These are phyloP conservation scores for Mythimna lalbum DNA, from an alignment of 2,888 invertebrate species.

Conservation along the genomic window DNA sequence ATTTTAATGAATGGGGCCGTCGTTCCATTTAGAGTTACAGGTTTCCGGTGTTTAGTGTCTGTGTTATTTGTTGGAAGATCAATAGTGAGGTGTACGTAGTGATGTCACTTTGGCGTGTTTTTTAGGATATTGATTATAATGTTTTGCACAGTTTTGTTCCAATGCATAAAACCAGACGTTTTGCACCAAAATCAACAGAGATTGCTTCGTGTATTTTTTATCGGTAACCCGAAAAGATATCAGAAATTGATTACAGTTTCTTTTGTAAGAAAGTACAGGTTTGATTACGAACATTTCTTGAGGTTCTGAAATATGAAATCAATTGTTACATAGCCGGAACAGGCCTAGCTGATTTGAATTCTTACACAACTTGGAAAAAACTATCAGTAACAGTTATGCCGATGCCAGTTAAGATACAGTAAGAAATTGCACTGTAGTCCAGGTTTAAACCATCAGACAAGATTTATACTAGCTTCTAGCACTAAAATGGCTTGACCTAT, in stretches of 20 bases:
- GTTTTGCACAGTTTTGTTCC: slow-evolving; percentile 22
- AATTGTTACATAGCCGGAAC: slow-evolving; percentile 2
- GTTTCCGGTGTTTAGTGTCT: slow-evolving; percentile 70
- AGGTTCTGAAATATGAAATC: neutral
- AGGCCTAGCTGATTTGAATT: neutral
- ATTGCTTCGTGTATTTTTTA: slow-evolving; percentile 37
- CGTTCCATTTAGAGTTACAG: slow-evolving; percentile 57
- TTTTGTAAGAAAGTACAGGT: neutral
- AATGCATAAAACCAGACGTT: slow-evolving; percentile 14
- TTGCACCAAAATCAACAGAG: slow-evolving; percentile 24
- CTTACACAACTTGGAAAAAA: slow-evolving; percentile 23
- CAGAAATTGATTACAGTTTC: slow-evolving; percentile 15
- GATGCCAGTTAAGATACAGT: neutral
- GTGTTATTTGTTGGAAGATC: slow-evolving; percentile 72
- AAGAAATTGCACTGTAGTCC: neutral
- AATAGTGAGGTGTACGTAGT: slow-evolving; percentile 76
- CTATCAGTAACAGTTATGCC: neutral
- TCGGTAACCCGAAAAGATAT: slow-evolving; percentile 41
- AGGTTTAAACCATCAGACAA: neutral
- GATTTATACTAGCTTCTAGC: slow-evolving; percentile 9
- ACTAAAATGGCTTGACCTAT: slow-evolving; percentile 50
- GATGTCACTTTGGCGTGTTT: slow-evolving; percentile 74
- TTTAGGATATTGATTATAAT: slow-evolving; percentile 36
- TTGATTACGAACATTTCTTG: neutral
- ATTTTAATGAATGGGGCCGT: slow-evolving; percentile 53